These are phyloP conservation scores for Smutsia temminckii DNA, from an alignment of 2,797 vertebrate species.

Conservation along the genomic window DNA sequence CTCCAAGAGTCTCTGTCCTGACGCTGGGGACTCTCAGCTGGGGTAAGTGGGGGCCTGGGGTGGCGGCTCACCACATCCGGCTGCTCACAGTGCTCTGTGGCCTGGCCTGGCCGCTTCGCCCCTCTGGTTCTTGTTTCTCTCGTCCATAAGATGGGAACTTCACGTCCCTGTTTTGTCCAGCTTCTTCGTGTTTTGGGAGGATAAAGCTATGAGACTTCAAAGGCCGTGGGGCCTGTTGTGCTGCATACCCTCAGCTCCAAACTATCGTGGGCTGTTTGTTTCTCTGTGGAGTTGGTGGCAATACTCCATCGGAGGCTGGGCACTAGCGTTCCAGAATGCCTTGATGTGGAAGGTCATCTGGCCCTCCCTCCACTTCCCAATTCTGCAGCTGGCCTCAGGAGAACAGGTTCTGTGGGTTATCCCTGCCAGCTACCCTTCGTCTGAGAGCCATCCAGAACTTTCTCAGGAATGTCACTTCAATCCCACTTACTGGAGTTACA, in stretches of 20 bases:
- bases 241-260: no score
- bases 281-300: not conserved
- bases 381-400: not conserved
- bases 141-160: not conserved
- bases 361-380: not conserved
- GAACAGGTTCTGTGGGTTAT: not conserved
- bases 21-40: constrained; percentile 58
- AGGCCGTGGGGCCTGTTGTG: not conserved
- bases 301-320: not conserved
- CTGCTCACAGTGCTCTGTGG: not conserved
- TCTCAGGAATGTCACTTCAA: not conserved
- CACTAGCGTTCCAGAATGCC: not conserved
- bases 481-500: not conserved
- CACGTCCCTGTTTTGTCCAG: not conserved
- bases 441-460: not conserved
- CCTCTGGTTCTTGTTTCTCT: constrained; percentile 7
- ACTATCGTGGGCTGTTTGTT: not conserved
- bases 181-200: constrained; percentile 39
- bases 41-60: constrained; percentile 51
- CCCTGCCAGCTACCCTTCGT: not conserved
- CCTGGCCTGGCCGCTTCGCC: not conserved
- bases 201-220: not conserved
- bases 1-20: constrained; percentile 48
- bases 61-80: not conserved
- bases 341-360: not conserved